A percentile compares a stretch with the other conserved stretches of the same genome.
Conservation (phyloP, 2,888 invertebrate genomes). For the Diadromus collaris region DNA sequence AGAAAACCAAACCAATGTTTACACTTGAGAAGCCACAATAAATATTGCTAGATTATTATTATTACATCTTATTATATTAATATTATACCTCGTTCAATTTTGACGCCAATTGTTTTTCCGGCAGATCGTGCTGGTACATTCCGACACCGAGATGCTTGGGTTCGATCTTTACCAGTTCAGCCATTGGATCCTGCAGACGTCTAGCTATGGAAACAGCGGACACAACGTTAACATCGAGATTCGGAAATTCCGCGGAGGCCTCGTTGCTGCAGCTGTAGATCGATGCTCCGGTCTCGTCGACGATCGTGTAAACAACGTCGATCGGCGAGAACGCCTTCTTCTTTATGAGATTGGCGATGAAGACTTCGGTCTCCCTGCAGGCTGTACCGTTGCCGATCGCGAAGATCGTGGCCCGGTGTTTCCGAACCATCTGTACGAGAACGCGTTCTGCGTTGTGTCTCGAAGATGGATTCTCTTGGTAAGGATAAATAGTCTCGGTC, state of each 20-base stretch:
- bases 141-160: conserved; percentile 96
- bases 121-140: conserved; percentile 97
- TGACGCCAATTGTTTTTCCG: conserved; percentile 87
- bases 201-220: conserved; percentile 90
- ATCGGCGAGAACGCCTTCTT: conserved; percentile 82
- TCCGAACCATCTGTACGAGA: conserved; percentile 82
- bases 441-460: conserved; percentile 80
- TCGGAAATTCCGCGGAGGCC: conserved; percentile 91
- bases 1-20: no score
- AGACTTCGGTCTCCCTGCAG: conserved; percentile 92
- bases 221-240: conserved; percentile 91
- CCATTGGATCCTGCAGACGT: conserved; percentile 93
- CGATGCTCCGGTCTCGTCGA: conserved; percentile 95
- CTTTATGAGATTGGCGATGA: conserved; percentile 84
- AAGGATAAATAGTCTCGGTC: conserved; percentile 87
- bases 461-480: conserved; percentile 75
- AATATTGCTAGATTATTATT: no score
- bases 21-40: no score
- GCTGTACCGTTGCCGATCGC: conserved; percentile 96
- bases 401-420: conserved; percentile 87
- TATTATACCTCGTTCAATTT: conserved; percentile 86
- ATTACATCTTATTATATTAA: no score
- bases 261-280: conserved; percentile 94
- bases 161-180: conserved; percentile 96
- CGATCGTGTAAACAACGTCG: conserved; percentile 88